These are phyloP conservation scores for Sepiola atlantica DNA, from an alignment of 2,888 invertebrate species.

Conservation along the genomic window DNA sequence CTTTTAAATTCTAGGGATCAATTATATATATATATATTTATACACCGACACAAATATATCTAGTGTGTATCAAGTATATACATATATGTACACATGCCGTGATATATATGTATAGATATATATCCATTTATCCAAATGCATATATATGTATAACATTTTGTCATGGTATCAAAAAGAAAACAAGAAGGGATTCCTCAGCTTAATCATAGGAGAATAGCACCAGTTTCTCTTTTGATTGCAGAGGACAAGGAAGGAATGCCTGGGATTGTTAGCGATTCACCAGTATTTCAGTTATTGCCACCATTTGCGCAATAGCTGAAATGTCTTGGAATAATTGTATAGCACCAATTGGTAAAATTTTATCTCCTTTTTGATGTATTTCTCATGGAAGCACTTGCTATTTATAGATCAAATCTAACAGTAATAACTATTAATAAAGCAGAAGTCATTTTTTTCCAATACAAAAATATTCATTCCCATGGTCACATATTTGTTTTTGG, in stretches of 20 bases:
- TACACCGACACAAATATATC: neutral
- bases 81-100: neutral
- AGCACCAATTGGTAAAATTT: slow-evolving; percentile 46
- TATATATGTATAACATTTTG: slow-evolving; percentile 34
- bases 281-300: slow-evolving; percentile 41
- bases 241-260: slow-evolving; percentile 45
- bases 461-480: slow-evolving; percentile 46
- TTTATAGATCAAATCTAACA: slow-evolving; percentile 44
- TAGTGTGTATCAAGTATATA: neutral
- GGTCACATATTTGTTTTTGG: slow-evolving; percentile 36
- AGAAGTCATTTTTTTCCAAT: slow-evolving; percentile 38
- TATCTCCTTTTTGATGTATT: slow-evolving; percentile 47
- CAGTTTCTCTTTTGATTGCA: slow-evolving; percentile 43
- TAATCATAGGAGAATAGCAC: slow-evolving; percentile 44
- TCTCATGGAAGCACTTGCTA: slow-evolving; percentile 47
- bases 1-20: neutral
- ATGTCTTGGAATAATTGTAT: slow-evolving; percentile 44
- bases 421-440: slow-evolving; percentile 45
- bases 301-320: slow-evolving; percentile 37
- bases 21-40: neutral
- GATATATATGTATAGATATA: neutral
- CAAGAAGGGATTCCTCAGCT: slow-evolving; percentile 16
- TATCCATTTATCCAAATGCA: neutral
- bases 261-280: slow-evolving; percentile 43
- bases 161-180: slow-evolving; percentile 33